Evolutionary conservation across 2,113 vertebrate species (phyloP).

Genomic region (Mixornis gularis): DNA sequence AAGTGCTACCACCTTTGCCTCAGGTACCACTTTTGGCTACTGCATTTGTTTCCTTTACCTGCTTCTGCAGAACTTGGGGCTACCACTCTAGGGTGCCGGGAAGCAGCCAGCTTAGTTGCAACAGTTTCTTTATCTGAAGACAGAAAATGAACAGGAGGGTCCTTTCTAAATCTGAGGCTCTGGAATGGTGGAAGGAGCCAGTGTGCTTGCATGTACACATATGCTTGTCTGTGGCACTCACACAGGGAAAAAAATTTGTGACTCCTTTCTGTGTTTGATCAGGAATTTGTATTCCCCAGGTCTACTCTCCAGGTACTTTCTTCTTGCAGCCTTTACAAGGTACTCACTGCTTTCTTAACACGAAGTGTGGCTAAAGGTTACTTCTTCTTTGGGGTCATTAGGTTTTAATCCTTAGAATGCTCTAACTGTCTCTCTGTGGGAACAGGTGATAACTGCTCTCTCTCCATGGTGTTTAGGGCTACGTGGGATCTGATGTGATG

Average conservation of each 20-base stretch:
- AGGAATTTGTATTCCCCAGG: background rate
- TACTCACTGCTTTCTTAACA: background rate
- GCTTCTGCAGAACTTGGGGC: background rate
- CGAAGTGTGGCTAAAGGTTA: background rate
- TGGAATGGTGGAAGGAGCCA: background rate
- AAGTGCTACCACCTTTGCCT: background rate
- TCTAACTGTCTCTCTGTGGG: background rate
- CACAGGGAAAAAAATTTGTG: background rate
- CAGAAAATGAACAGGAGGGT: background rate
- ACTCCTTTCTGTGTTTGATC: background rate
- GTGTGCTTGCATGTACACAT: background rate
- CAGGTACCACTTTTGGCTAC: background rate
- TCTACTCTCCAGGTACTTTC: background rate
- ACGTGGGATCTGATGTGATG: conserved; percentile 66
- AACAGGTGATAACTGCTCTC: background rate
- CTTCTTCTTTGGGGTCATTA: background rate
- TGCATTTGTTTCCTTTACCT: background rate
- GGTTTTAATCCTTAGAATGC: background rate
- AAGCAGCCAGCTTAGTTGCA: background rate
- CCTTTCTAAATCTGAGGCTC: background rate
- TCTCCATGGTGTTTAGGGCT: conserved; percentile 47
- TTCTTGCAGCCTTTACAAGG: background rate
- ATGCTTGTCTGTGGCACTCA: background rate
- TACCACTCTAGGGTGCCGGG: background rate
- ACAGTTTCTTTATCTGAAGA: background rate